phyloP scores from a whole-genome alignment of 2,113 vertebrate species.

The Sigmodon hispidus region DNA sequence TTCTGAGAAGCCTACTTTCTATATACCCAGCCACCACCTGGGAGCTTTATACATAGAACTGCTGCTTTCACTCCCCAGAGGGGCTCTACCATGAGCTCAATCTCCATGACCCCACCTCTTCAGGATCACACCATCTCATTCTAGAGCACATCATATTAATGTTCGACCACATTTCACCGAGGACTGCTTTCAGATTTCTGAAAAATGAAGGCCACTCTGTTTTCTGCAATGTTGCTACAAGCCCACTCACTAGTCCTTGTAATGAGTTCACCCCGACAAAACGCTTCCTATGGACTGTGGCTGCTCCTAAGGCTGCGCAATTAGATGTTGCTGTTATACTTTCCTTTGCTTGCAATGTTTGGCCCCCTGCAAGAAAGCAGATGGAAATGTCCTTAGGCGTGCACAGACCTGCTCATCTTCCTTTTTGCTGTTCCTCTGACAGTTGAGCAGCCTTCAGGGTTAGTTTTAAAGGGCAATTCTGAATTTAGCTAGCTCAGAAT shows the following conservation, averaged over 20 bases:
- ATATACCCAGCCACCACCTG: neutral
- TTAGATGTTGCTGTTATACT: neutral
- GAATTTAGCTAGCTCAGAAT: slow-evolving; percentile 34
- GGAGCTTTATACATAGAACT: neutral
- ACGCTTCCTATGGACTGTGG: neutral
- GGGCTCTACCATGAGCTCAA: neutral
- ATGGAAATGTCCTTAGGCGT: neutral
- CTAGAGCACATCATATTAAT: neutral
- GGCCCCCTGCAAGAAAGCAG: neutral
- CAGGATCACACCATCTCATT: neutral
- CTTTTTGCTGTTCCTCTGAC: neutral
- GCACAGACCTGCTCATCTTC: slow-evolving; percentile 21
- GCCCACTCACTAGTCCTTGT: neutral
- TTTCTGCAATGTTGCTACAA: neutral
- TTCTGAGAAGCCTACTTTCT: too few relatives aligned
- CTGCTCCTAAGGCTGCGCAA: neutral
- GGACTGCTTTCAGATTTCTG: neutral
- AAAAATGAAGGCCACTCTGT: neutral
- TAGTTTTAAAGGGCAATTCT: slow-evolving; percentile 44
- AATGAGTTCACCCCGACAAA: neutral
- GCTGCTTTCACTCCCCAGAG: neutral
- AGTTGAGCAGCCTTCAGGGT: slow-evolving; percentile 29
- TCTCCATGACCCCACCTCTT: neutral
- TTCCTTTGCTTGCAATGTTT: slow-evolving; percentile 19
- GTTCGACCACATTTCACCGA: neutral